phyloP scores from a whole-genome alignment of 2,113 vertebrate species.

The Prunella himalayana region DNA sequence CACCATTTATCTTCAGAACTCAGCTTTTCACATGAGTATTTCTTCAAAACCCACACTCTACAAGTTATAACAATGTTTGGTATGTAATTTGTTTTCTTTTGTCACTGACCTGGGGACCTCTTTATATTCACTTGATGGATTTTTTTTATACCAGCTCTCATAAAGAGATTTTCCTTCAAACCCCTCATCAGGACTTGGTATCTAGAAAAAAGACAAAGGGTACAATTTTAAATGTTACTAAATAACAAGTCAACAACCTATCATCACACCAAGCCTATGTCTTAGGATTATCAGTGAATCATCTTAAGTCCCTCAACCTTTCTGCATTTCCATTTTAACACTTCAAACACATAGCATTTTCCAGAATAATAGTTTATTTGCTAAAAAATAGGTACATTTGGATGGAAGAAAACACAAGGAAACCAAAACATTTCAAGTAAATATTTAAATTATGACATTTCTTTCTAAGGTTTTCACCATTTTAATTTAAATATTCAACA shows the following conservation, averaged over 20 bases:
- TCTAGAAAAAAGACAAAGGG: conserved; percentile 63
- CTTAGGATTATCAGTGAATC: background rate
- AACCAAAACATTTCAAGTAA: background rate
- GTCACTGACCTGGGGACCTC: conserved; percentile 80
- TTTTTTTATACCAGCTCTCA: conserved; percentile 89
- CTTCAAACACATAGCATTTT: background rate
- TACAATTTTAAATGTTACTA: background rate
- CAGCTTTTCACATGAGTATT: background rate
- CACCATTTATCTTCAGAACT: background rate
- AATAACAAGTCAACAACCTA: background rate
- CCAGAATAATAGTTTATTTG: background rate
- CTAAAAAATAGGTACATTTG: background rate
- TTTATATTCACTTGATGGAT: conserved; percentile 70
- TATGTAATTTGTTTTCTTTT: background rate
- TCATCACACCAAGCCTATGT: background rate
- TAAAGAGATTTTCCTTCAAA: conserved; percentile 89
- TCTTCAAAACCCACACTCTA: background rate
- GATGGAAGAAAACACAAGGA: background rate
- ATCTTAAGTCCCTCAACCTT: background rate
- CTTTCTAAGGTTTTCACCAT: background rate
- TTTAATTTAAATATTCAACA: background rate
- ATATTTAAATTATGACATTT: background rate
- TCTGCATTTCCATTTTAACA: background rate
- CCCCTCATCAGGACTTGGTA: conserved; percentile 87
- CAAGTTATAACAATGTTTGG: background rate